Conservation (phyloP, 37 sponge, comb jelly and placozoan species). For the Crambe crambe region DNA sequence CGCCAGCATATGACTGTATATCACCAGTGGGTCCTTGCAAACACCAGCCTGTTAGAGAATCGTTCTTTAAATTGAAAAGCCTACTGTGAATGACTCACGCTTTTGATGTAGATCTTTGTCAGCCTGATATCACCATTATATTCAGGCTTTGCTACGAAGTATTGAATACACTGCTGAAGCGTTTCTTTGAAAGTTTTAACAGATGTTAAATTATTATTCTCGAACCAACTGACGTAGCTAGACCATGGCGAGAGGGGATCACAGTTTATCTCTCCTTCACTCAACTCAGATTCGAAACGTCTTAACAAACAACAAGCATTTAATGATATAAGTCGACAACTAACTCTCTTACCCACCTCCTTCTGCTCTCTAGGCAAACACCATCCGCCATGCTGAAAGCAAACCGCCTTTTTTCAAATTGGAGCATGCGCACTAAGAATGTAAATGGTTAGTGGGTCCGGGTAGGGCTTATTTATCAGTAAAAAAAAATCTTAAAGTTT, state of each 20-base stretch:
- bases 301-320: too few species aligned
- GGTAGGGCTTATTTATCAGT: too few species aligned
- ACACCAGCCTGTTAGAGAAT: neutral
- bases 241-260: neutral
- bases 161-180: constrained; percentile 6
- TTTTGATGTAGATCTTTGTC: constrained; percentile 25
- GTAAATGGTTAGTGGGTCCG: too few species aligned
- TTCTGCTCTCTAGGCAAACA: too few species aligned
- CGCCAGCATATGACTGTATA: constrained; percentile 24
- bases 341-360: too few species aligned
- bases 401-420: too few species aligned
- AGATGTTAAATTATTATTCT: neutral
- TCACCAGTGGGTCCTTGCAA: constrained; percentile 11
- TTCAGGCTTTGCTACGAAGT: constrained; percentile 1
- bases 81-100: constrained; percentile 6
- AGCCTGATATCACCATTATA: constrained; percentile 16
- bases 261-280: neutral
- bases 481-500: too few species aligned
- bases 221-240: constrained; percentile 1
- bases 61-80: too few species aligned
- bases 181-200: neutral
- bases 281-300: neutral
- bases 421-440: too few species aligned
- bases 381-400: too few species aligned
- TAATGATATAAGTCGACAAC: too few species aligned